phyloP scores from a whole-genome alignment of 2,113 vertebrate species.

The Cranoglanis bouderius region DNA sequence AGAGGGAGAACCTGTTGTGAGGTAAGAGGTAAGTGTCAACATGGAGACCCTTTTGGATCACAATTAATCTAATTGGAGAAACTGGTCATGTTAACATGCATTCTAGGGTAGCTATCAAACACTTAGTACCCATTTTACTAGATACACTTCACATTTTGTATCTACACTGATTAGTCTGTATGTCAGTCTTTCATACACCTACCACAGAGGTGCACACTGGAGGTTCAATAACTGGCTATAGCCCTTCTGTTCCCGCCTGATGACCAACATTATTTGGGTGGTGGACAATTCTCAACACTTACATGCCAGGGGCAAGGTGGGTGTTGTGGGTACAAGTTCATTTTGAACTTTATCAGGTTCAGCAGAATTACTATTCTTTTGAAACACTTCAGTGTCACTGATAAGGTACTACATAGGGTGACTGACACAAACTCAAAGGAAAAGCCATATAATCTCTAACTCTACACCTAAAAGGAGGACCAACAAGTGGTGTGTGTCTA shows the following conservation, averaged over 20 bases:
- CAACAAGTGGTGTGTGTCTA: neutral
- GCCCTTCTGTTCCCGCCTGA: too few relatives aligned
- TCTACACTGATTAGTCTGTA: neutral
- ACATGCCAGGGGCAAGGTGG: neutral
- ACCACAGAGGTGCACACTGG: too few relatives aligned
- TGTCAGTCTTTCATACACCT: neutral
- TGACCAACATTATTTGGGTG: neutral
- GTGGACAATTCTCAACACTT: neutral
- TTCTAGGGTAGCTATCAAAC: neutral
- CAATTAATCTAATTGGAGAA: too few relatives aligned
- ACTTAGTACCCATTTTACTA: neutral
- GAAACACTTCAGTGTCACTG: neutral
- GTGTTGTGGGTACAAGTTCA: neutral
- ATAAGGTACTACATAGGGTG: neutral
- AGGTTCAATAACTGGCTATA: too few relatives aligned
- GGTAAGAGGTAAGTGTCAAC: neutral
- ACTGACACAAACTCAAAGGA: neutral
- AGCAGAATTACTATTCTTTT: neutral
- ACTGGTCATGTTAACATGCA: too few relatives aligned
- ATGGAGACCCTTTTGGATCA: neutral
- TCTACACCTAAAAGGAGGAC: neutral
- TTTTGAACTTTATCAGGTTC: too few relatives aligned
- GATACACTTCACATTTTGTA: neutral
- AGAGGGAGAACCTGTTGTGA: neutral
- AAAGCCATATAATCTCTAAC: neutral